Percentiles rank a stretch among this genome's conserved stretches.
These are phyloP conservation scores for Gymnoscopelus braueri DNA, from an alignment of 2,797 vertebrate species.

Conservation along the genomic window DNA sequence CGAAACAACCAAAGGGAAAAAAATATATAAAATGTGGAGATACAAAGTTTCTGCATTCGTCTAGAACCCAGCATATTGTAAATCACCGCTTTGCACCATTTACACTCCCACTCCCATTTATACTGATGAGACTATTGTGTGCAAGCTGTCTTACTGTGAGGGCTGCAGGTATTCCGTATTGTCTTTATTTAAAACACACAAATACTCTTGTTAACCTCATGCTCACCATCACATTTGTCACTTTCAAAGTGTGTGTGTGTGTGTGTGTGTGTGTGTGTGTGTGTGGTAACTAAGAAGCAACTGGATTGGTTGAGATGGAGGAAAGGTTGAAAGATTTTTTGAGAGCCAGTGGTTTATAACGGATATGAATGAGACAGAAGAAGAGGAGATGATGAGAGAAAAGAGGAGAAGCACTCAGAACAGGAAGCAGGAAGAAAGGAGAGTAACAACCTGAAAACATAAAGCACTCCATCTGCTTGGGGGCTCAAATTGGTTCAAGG, in stretches of 20 bases:
- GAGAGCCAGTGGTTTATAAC: no score
- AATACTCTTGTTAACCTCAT: no score
- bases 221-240: no score
- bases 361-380: not conserved
- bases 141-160: no score
- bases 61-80: no score
- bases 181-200: no score
- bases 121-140: no score
- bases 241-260: not conserved
- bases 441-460: slow-evolving; percentile 27
- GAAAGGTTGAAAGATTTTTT: not conserved
- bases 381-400: not conserved
- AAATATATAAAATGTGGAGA: no score
- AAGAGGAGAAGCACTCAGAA: slow-evolving; percentile 8
- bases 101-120: not conserved
- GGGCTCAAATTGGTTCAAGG: no score
- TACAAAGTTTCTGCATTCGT: no score
- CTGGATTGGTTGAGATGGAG: slow-evolving; percentile 28
- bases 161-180: no score
- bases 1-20: no score
- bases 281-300: slow-evolving; percentile 19
- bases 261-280: slow-evolving; percentile 6
- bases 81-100: not conserved
- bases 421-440: not conserved
- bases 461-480: slow-evolving; percentile 15